Conservation (phyloP, 2,888 invertebrate genomes). For the Ophraella communa region DNA sequence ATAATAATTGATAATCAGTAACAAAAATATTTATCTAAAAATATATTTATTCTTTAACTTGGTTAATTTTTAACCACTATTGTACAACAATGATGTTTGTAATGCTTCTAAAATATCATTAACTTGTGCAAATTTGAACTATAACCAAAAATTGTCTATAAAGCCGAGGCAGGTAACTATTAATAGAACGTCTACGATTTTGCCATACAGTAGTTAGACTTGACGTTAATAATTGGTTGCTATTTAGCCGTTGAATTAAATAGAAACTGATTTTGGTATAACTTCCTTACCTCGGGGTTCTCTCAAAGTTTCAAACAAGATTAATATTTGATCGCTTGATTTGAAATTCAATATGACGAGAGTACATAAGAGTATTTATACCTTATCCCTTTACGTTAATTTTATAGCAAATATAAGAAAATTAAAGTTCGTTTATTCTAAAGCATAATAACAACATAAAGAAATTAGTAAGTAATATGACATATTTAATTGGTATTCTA, state of each 20-base stretch:
- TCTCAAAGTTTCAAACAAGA: neutral
- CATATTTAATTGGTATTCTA: too few species aligned
- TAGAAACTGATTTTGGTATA: neutral
- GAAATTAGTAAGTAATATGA: too few species aligned
- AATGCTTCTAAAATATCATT: neutral
- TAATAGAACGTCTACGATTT: neutral
- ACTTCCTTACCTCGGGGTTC: neutral
- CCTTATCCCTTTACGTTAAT: too few species aligned
- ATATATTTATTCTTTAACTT: too few species aligned
- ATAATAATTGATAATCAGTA: too few species aligned
- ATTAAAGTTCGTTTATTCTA: too few species aligned
- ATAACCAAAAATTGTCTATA: neutral
- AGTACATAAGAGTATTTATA: neutral
- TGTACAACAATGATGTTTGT: too few species aligned
- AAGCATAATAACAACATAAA: too few species aligned
- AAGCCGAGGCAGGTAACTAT: neutral
- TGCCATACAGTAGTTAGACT: neutral
- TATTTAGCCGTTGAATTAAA: neutral
- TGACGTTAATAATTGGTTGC: neutral
- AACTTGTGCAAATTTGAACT: neutral
- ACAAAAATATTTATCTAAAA: too few species aligned
- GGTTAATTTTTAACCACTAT: neutral
- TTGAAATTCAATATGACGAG: neutral
- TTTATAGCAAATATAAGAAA: too few species aligned
- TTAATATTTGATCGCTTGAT: neutral